phyloP scores from a whole-genome alignment of 2,888 invertebrate genomes.

The Folsomia candida region DNA sequence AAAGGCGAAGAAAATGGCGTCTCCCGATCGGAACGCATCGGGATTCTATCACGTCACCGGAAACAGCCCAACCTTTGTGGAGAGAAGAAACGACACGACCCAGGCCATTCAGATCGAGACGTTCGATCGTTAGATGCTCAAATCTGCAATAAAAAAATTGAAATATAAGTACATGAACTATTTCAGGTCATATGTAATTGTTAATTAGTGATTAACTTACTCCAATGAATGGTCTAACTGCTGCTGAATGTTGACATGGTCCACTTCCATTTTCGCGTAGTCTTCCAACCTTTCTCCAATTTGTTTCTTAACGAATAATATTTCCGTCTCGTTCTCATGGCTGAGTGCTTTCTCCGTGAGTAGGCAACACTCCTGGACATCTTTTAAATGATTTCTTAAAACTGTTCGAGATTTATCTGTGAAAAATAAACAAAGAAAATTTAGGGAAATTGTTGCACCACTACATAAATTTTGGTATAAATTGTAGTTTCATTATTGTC shows the following conservation, averaged over 20 bases:
- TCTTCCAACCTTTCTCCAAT: constrained; percentile 56
- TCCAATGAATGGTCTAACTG: constrained; percentile 46
- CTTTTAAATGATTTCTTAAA: constrained; percentile 53
- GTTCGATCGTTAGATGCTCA: constrained; percentile 44
- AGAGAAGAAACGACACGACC: constrained; percentile 47
- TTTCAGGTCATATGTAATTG: not conserved
- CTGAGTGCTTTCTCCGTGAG: constrained; percentile 57
- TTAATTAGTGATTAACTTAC: constrained; percentile 36
- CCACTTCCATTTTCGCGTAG: constrained; percentile 51
- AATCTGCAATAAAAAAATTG: constrained; percentile 33
- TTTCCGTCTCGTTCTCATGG: constrained; percentile 56
- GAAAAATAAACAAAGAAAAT: constrained; percentile 50
- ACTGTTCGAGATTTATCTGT: constrained; percentile 53
- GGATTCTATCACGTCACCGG: constrained; percentile 48
- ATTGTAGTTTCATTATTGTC: not conserved
- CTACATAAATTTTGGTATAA: too few species aligned
- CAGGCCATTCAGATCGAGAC: constrained; percentile 42
- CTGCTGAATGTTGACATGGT: constrained; percentile 31
- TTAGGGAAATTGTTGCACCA: not conserved
- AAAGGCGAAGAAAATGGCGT: constrained; percentile 47
- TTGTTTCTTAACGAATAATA: constrained; percentile 58
- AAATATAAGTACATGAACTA: not conserved
- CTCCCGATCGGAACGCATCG: constrained; percentile 48
- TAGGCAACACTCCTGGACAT: constrained; percentile 56
- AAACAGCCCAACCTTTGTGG: constrained; percentile 49